Percentiles rank a stretch among this genome's conserved stretches.
Evolutionary conservation across 2,888 invertebrate species (phyloP).

Genomic region (Clistopyga incitator): DNA sequence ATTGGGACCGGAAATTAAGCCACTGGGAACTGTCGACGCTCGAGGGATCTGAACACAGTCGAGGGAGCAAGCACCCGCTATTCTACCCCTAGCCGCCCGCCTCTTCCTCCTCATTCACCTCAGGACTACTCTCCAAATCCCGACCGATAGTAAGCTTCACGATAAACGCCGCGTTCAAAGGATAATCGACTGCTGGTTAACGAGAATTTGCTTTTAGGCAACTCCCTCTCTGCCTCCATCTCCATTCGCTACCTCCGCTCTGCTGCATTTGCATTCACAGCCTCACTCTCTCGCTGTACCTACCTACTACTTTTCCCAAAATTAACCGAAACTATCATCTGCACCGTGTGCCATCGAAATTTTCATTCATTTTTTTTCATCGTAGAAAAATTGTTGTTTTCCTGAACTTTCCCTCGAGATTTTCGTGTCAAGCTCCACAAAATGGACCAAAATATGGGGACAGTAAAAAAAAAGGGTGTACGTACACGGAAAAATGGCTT

Average conservation of each 20-base stretch:
- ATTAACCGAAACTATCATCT: background rate
- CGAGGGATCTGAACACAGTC: conserved; percentile 61
- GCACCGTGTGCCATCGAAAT: too few relatives aligned
- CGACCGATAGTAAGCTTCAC: conserved; percentile 47
- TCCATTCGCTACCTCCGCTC: conserved; percentile 28
- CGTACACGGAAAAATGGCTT: too few relatives aligned
- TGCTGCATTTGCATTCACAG: background rate
- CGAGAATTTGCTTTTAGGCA: conserved; percentile 65
- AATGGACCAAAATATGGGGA: too few relatives aligned
- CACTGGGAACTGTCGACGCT: conserved; percentile 64
- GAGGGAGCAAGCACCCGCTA: conserved; percentile 31
- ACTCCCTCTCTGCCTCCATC: conserved; percentile 31
- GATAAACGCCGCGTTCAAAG: conserved; percentile 66
- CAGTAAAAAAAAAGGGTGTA: too few relatives aligned
- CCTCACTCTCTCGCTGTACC: too few relatives aligned
- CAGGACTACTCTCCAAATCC: conserved; percentile 53
- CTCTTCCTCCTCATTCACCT: conserved; percentile 41
- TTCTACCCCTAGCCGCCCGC: conserved; percentile 14
- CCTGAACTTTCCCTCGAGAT: too few relatives aligned
- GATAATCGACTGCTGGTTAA: conserved; percentile 65
- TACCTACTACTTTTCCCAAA: background rate
- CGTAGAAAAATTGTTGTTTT: too few relatives aligned
- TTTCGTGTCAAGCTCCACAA: too few relatives aligned
- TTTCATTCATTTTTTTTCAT: too few relatives aligned
- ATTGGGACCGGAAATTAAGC: conserved; percentile 69